These are phyloP conservation scores for Bubo bubo DNA, from an alignment of 2,113 vertebrate species.

Conservation along the genomic window DNA sequence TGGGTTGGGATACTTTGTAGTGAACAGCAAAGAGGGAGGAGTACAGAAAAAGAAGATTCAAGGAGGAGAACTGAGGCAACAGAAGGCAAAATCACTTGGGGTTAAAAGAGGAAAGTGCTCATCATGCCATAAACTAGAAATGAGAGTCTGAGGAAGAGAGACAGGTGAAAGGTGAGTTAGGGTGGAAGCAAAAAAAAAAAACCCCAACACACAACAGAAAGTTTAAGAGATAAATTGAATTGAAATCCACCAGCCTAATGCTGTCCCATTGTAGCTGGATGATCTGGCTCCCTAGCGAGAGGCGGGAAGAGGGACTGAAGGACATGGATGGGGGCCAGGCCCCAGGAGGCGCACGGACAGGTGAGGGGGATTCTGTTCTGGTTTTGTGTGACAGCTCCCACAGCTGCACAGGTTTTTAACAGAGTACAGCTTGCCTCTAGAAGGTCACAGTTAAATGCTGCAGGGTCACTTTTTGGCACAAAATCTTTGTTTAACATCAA, in stretches of 20 bases:
- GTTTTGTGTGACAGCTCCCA: not conserved
- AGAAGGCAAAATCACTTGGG: not conserved
- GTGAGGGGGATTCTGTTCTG: rapidly evolving
- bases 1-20: not conserved
- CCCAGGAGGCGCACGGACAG: not conserved
- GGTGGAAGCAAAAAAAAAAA: not conserved
- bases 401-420: not conserved
- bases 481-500: not conserved
- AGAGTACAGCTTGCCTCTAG: not conserved
- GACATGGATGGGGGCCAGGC: not conserved
- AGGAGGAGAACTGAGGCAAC: not conserved
- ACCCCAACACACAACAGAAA: not conserved
- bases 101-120: not conserved
- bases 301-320: not conserved
- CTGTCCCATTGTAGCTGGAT: not conserved
- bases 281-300: not conserved
- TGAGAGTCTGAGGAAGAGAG: not conserved
- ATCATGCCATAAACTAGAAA: not conserved
- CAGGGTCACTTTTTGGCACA: conserved; percentile 24
- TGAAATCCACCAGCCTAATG: not conserved
- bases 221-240: not conserved
- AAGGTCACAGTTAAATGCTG: not conserved
- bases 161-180: not conserved
- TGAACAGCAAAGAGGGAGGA: not conserved
- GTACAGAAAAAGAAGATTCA: not conserved